A percentile compares a stretch with the other conserved stretches of the same genome.
These are phyloP conservation scores for Agonopterix arenella DNA, from an alignment of 2,888 invertebrate genomes.

Conservation along the genomic window DNA sequence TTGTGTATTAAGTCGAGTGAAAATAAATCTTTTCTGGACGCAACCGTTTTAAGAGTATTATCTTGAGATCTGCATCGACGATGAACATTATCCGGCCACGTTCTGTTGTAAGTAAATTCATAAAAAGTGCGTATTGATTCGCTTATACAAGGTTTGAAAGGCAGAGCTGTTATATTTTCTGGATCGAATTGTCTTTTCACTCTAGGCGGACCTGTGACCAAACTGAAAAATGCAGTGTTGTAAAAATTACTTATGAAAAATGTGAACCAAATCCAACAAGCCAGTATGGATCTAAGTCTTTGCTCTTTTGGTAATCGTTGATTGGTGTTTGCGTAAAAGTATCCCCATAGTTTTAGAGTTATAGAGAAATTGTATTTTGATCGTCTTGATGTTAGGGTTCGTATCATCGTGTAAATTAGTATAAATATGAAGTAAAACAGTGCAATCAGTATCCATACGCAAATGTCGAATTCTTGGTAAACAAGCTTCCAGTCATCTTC, in stretches of 20 bases:
- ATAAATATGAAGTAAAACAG: neutral
- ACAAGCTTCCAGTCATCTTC: slow-evolving; percentile 7
- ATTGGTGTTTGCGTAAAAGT: slow-evolving; percentile 9
- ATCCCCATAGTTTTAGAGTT: slow-evolving; percentile 9
- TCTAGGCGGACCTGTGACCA: slow-evolving; percentile 6
- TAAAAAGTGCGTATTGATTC: neutral
- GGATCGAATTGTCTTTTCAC: neutral
- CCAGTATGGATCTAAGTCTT: slow-evolving; percentile 6
- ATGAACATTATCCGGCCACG: neutral
- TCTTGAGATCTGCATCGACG: neutral
- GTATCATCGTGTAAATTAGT: neutral
- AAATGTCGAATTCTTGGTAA: slow-evolving; percentile 6
- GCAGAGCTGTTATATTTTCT: neutral
- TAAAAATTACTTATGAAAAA: slow-evolving; percentile 14
- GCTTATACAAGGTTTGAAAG: slow-evolving; percentile 4
- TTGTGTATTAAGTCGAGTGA: neutral
- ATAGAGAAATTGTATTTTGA: neutral
- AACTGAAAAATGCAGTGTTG: slow-evolving; percentile 13
- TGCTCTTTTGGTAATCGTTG: slow-evolving; percentile 4
- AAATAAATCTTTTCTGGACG: neutral
- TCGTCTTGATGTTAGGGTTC: neutral
- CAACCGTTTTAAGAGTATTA: neutral
- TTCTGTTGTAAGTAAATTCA: neutral
- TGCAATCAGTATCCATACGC: slow-evolving; percentile 3
- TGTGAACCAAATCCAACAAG: slow-evolving; percentile 16